Evolutionary conservation across 2,888 invertebrate species (phyloP).

Genomic region (Seira ritae): DNA sequence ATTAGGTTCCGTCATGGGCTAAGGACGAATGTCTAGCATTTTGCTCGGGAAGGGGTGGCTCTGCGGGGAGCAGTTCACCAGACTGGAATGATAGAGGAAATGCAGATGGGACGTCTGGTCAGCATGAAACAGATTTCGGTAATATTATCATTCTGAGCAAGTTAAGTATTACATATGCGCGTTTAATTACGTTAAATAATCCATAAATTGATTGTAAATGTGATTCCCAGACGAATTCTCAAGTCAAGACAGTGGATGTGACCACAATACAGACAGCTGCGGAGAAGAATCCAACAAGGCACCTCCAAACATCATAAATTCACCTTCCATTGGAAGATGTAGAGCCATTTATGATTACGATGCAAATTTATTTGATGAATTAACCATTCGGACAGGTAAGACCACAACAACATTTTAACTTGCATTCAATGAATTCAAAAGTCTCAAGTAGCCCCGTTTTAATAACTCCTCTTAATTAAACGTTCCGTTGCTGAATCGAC

Average conservation of each 20-base stretch:
- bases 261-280: slow-evolving; percentile 73
- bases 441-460: neutral
- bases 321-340: slow-evolving; percentile 83
- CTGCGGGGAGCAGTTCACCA: slow-evolving; percentile 76
- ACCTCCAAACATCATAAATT: slow-evolving; percentile 67
- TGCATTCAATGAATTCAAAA: neutral
- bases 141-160: slow-evolving; percentile 33
- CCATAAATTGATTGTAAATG: slow-evolving; percentile 30
- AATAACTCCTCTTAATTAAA: no score
- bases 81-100: slow-evolving; percentile 85
- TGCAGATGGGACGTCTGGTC: slow-evolving; percentile 90
- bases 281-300: slow-evolving; percentile 66
- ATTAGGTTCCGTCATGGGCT: slow-evolving; percentile 85
- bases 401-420: no score
- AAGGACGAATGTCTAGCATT: slow-evolving; percentile 80
- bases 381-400: slow-evolving; percentile 83
- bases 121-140: slow-evolving; percentile 81
- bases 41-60: slow-evolving; percentile 73
- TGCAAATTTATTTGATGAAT: slow-evolving; percentile 91
- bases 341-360: slow-evolving; percentile 91
- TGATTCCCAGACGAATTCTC: slow-evolving; percentile 85
- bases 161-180: no score
- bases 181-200: no score
- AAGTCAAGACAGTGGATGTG: slow-evolving; percentile 81
- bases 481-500: slow-evolving; percentile 30